Base-by-base conservation (phyloP, 2,113 vertebrate species). In the Atlantisia rogersi region DNA sequence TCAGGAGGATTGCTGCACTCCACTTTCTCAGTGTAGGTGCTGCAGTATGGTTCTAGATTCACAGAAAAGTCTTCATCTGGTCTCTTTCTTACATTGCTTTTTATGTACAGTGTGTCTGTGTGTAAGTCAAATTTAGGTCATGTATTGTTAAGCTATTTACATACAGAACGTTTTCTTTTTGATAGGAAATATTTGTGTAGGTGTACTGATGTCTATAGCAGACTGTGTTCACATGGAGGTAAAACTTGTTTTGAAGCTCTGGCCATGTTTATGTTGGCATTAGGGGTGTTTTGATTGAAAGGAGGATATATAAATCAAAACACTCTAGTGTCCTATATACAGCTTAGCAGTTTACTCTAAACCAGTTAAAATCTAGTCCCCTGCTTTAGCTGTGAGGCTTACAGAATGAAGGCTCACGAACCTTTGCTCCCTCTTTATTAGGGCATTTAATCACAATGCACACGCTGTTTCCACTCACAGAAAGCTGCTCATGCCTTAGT, bases 271-370 rank as follows among this genome's bases (percentile, higher is more conserved):
- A 9, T 50, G 10, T 67, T 91, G n/a, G 26, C 31, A 32, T 53
- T 86, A 67, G 37, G 5, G 5, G 8, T 48, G 6, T 58, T 79
- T 65, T 76, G 37, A 15, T 35, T 59, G 32, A 25, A 70, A 42
- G 40, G 64, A 62, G 3, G 10, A 39, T 60, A 4, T 48, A 2
- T 7, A 74, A 24, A 44, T 20, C 5, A 32, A 24, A 28, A 28
- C 3, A 39, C 3, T 35, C 4, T 55, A 11, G 0, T 59, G 13
- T 37, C 7, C 58, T 64, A 1, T 50, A 6, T 65, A 8, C 35
- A 48, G 50, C 20, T 78, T 37, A 25, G n/a, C 39, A 31, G 14
- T 52, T 79, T 48, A 15, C 26, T 46, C 31, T 82, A 11, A 31
- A 39, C n/a, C 52, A 12, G 8, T 58, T 88, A 53, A 82, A 88